Percentiles rank a stretch among this genome's conserved stretches.
These are phyloP conservation scores for Arctia plantaginis DNA, from an alignment of 2,888 invertebrate genomes.

Conservation along the genomic window DNA sequence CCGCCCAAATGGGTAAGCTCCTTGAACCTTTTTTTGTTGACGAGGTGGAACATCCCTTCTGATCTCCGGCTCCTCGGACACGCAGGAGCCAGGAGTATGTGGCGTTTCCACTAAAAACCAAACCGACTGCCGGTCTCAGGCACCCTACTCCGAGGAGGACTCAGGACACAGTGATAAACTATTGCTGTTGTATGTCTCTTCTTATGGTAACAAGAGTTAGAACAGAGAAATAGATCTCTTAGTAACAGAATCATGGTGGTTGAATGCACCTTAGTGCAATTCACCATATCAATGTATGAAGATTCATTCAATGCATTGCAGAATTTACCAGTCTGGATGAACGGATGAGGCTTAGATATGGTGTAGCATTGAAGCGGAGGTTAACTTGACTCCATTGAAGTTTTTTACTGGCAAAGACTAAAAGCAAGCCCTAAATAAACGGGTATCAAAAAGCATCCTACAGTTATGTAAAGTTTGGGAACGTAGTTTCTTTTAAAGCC, in stretches of 20 bases:
- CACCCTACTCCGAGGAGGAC: no score
- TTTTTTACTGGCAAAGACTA: slow-evolving; percentile 76
- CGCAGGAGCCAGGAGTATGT: no score
- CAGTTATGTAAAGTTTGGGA: not conserved
- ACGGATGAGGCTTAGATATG: slow-evolving; percentile 54
- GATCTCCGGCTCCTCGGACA: no score
- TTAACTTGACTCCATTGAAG: slow-evolving; percentile 74
- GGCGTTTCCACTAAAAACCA: no score
- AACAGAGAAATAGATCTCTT: not conserved
- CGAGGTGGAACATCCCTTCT: no score
- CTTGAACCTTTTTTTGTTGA: not conserved
- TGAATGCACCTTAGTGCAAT: not conserved
- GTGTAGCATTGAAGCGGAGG: slow-evolving; percentile 54
- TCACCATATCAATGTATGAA: slow-evolving; percentile 23
- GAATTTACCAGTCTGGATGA: slow-evolving; percentile 62
- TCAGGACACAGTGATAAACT: not conserved
- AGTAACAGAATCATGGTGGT: not conserved
- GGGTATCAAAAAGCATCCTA: not conserved
- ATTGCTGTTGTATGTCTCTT: not conserved
- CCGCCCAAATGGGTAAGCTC: not conserved
- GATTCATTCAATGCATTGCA: slow-evolving; percentile 49
- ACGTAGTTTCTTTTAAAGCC: not conserved
- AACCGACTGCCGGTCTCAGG: no score
- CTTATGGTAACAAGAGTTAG: not conserved
- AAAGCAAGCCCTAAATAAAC: no score